A percentile compares a stretch with the other conserved stretches of the same genome.
Conservation (phyloP, 1,140 invertebrate species). For the Orchestia grillus region DNA sequence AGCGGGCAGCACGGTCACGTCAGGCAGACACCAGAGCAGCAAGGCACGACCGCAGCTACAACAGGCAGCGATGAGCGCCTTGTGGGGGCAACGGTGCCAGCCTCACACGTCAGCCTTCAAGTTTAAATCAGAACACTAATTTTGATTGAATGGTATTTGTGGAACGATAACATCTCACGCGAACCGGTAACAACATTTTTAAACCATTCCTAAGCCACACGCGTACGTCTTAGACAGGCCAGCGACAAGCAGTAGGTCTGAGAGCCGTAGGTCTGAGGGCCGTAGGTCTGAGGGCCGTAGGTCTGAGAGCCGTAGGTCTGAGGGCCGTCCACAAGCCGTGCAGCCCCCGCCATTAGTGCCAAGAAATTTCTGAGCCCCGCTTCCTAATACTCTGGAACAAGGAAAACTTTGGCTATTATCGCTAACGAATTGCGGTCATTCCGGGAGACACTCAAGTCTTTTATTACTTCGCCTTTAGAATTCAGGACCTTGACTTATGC, state of each 20-base stretch:
- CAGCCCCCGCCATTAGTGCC: conserved; percentile 3
- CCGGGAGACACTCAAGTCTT: conserved; percentile 47
- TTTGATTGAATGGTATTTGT: not conserved
- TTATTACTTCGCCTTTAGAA: conserved; percentile 46
- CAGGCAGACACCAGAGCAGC: too few relatives aligned
- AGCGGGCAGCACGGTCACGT: too few relatives aligned
- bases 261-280: too few relatives aligned
- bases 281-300: not conserved
- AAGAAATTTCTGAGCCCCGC: not conserved
- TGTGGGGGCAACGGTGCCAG: not conserved
- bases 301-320: not conserved
- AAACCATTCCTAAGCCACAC: not conserved
- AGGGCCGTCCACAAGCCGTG: not conserved
- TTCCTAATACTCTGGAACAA: conserved; percentile 54
- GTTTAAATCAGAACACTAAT: not conserved
- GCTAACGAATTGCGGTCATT: conserved; percentile 53
- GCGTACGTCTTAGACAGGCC: not conserved
- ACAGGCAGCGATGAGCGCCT: too few relatives aligned
- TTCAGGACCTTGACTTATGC: conserved; percentile 36
- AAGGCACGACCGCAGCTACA: too few relatives aligned
- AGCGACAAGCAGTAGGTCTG: not conserved
- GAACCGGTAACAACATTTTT: not conserved
- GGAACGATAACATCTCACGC: not conserved
- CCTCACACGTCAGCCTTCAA: not conserved
- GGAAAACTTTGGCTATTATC: conserved; percentile 49